These are phyloP conservation scores for Cyanistes caeruleus DNA, from an alignment of 2,113 vertebrate species.

Conservation along the genomic window DNA sequence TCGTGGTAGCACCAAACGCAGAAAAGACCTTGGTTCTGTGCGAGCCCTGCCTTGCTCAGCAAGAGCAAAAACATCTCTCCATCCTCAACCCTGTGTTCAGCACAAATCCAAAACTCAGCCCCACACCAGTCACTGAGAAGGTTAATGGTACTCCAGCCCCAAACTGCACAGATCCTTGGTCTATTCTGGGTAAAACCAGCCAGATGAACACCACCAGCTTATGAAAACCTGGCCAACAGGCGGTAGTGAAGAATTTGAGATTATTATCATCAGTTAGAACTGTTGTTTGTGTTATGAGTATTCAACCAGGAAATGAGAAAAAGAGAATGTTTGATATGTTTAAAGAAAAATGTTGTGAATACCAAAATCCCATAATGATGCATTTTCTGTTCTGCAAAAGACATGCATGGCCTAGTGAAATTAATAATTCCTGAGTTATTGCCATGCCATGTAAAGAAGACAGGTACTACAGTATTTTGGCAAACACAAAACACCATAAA, in stretches of 20 bases:
- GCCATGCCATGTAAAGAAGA: neutral
- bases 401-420: neutral
- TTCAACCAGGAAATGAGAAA: neutral
- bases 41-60: neutral
- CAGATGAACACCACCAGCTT: neutral
- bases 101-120: neutral
- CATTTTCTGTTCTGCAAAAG: neutral
- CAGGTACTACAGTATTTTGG: neutral
- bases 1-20: rapidly evolving
- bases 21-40: neutral
- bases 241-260: neutral
- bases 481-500: neutral
- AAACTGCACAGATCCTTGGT: neutral
- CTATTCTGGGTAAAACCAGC: neutral
- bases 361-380: neutral
- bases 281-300: neutral
- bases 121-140: neutral
- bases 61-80: neutral
- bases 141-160: rapidly evolving
- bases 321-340: neutral
- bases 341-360: neutral
- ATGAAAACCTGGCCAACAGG: neutral
- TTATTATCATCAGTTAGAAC: neutral
- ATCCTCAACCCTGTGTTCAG: neutral
- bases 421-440: neutral